Evolutionary conservation across 2,797 vertebrate species (phyloP).

Genomic region (Lophius americanus): DNA sequence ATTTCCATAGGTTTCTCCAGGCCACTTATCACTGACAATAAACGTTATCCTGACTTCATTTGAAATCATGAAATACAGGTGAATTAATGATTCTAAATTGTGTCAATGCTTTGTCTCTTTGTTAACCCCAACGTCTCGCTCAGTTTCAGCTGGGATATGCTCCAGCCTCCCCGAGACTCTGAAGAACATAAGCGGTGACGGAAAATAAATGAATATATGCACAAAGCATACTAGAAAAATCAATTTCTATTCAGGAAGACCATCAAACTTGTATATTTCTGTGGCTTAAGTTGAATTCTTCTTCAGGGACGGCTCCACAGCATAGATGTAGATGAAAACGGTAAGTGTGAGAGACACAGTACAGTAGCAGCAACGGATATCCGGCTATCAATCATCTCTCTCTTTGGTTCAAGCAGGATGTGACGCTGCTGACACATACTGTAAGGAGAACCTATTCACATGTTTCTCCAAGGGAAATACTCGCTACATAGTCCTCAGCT

Average conservation of each 20-base stretch:
- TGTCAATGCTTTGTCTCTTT: too few species aligned
- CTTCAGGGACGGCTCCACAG: neutral
- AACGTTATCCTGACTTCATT: too few species aligned
- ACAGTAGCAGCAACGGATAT: conserved; percentile 9
- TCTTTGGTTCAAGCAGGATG: conserved; percentile 29
- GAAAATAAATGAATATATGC: too few species aligned
- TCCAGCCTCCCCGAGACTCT: too few species aligned
- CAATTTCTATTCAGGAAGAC: neutral
- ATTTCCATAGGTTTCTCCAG: too few species aligned
- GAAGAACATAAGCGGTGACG: too few species aligned
- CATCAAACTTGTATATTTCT: neutral
- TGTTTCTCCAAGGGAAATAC: conserved; percentile 36
- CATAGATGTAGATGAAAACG: conserved; percentile 5
- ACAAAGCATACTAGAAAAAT: too few species aligned
- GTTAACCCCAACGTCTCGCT: too few species aligned
- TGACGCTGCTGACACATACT: conserved; percentile 26
- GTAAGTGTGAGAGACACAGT: neutral
- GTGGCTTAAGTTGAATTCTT: neutral
- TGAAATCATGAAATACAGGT: too few species aligned
- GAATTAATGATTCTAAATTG: too few species aligned
- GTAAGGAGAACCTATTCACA: conserved; percentile 34
- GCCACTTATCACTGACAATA: too few species aligned
- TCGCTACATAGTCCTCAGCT: conserved; percentile 36
- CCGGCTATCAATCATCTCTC: conserved; percentile 29
- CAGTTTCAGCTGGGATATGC: too few species aligned